Evolutionary conservation across 2,888 invertebrate species (phyloP), one percentile per base, ranked within the genome.

Genomic region (Noctua fimbriata): DNA sequence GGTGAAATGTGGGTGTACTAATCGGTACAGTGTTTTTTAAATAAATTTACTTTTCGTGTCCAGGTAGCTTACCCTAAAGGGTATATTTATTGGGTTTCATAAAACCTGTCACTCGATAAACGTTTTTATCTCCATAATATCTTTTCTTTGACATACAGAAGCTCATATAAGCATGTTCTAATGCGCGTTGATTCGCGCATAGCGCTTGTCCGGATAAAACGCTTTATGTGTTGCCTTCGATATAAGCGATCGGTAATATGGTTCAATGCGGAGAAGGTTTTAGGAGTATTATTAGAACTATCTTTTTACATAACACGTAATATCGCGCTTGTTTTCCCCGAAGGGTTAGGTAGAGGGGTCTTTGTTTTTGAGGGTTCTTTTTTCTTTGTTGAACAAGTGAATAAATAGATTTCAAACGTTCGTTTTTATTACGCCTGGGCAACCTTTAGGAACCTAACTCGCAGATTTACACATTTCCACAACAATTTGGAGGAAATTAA

Each of bases 141-240:
- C 1, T 67, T 83, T 83, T 77, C 66, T 81, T 79, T 82, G 84
- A 84, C 79, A n/a, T 24, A 28, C 47, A 71, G 65, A 84, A 84
- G 73, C 84, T 67, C 69, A 74, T n/a, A 41, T 70, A 63, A 49
- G 79, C 82, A 49, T 66, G 84, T 55, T 58, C 44, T 79, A 79
- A 84, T 55, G 79, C 79, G 58, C 69, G 66, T 83, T 83, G 73
- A 82, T 78, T 78, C 66, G 76, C 81, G 36, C 67, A 10, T 60
- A 18, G 52, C 41, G 83, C 70, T 70, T 71, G 77, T 81, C 24
- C 44, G 81, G 81, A 83, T 67, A 83, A 77, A 81, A 67, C 36
- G 70, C 52, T 81, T 82, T 76, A 28, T 71, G 49, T 76, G 76
- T 60, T 41, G 76, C 49, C 41, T 58, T 60, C 77, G 66, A 52